These are phyloP conservation scores for Hylaeus volcanicus DNA, from an alignment of 1,140 invertebrate species.

Conservation along the genomic window DNA sequence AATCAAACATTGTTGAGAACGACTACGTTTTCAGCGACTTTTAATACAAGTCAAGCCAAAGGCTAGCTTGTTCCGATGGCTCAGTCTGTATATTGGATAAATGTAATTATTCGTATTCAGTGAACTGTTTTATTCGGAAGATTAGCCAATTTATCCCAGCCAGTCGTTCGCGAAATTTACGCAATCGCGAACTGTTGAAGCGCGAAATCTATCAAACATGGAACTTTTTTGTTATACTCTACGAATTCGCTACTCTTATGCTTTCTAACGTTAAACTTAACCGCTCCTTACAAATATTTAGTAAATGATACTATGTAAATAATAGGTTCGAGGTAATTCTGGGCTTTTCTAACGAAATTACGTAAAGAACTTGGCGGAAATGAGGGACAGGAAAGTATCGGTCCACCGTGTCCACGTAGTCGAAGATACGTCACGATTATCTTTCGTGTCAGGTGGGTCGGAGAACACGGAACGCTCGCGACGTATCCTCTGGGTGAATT, in stretches of 20 bases:
- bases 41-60: no score
- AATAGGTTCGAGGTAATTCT: no score
- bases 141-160: slow-evolving; percentile 25
- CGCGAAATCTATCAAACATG: neutral
- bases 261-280: neutral
- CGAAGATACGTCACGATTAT: slow-evolving; percentile 43
- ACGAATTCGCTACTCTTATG: neutral
- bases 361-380: neutral
- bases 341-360: no score
- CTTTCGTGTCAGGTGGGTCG: slow-evolving; percentile 18
- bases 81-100: neutral
- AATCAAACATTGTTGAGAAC: no score
- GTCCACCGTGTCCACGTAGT: neutral
- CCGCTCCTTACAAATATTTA: no score
- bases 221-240: slow-evolving; percentile 2
- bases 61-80: no score
- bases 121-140: slow-evolving; percentile 25
- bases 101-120: slow-evolving; percentile 31
- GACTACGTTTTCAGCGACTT: no score
- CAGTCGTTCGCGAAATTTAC: slow-evolving; percentile 27
- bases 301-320: no score
- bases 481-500: slow-evolving; percentile 42
- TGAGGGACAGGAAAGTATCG: neutral
- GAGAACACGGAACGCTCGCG: neutral
- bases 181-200: slow-evolving; percentile 5